Percentiles rank a stretch among this genome's conserved stretches.
Conservation (phyloP, 37 sponge, comb jelly and placozoan genomes). For the Tethya wilhelma region DNA sequence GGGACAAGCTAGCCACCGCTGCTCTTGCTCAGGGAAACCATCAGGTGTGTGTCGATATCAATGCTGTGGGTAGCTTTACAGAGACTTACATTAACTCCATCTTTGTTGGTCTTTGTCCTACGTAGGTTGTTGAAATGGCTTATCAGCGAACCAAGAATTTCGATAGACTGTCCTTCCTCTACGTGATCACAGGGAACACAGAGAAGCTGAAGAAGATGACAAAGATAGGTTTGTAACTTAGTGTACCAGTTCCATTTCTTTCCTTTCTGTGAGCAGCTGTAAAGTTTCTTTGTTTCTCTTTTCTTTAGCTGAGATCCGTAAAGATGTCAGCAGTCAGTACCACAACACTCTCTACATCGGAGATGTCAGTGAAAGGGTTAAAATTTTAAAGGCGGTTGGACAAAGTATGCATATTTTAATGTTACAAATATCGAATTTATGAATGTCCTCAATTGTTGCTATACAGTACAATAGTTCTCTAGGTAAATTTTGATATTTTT, state of each 20-base stretch:
- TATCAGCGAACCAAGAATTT: constrained; percentile 99
- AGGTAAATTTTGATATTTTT: neutral
- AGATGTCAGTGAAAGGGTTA: constrained; percentile 88
- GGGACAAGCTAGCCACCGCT: constrained; percentile 86
- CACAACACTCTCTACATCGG: constrained; percentile 92
- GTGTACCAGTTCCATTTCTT: neutral
- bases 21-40: constrained; percentile 98
- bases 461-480: neutral
- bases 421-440: neutral
- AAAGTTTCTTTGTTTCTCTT: no score
- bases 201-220: constrained; percentile 97
- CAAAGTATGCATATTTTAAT: constrained; percentile 60
- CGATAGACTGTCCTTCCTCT: constrained; percentile 93
- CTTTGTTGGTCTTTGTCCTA: no score
- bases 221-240: constrained; percentile 81
- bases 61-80: no score
- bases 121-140: constrained; percentile 96
- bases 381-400: constrained; percentile 78
- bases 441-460: neutral
- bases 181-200: constrained; percentile 96
- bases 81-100: no score
- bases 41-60: constrained; percentile 81
- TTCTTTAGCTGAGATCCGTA: constrained; percentile 85
- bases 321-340: constrained; percentile 93
- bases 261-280: neutral